Percentiles rank a stretch among this genome's conserved stretches.
Evolutionary conservation across 2,888 invertebrate species (phyloP).

Genomic region (Ditula angustiorana): DNA sequence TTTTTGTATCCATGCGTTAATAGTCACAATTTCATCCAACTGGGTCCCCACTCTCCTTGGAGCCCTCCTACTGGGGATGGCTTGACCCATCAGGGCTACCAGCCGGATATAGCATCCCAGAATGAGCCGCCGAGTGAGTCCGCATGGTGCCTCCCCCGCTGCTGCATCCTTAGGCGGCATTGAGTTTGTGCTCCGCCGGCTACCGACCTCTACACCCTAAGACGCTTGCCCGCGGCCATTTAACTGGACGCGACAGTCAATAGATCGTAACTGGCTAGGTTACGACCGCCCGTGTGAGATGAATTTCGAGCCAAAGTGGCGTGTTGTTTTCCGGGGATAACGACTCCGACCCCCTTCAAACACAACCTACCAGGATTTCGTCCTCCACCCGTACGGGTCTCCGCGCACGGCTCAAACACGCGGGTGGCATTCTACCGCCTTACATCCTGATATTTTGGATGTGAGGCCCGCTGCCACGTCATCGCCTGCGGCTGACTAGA

Average conservation of each 20-base stretch:
- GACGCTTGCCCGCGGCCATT: constrained; percentile 16
- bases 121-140: constrained; percentile 1
- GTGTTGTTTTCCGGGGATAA: constrained; percentile 6
- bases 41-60: constrained; percentile 19
- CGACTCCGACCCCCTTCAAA: constrained; percentile 5
- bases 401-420: constrained; percentile 24
- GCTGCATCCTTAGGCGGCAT: background rate
- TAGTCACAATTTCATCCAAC: background rate
- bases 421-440: constrained; percentile 12
- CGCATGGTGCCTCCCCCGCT: background rate
- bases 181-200: constrained; percentile 3
- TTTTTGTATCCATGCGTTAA: background rate
- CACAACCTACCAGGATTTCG: constrained; percentile 11
- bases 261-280: constrained; percentile 20
- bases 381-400: constrained; percentile 15
- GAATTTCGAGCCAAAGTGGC: constrained; percentile 23
- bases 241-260: constrained; percentile 22
- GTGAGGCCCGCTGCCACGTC: constrained; percentile 4
- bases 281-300: constrained; percentile 18
- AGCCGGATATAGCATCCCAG: constrained; percentile 1
- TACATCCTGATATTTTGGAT: constrained; percentile 4
- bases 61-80: constrained; percentile 14
- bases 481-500: no score
- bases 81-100: constrained; percentile 13
- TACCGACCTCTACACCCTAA: constrained; percentile 15